Evolutionary conservation across 2,888 invertebrate species (phyloP).

Genomic region (Chrysopilus asiliformis): DNA sequence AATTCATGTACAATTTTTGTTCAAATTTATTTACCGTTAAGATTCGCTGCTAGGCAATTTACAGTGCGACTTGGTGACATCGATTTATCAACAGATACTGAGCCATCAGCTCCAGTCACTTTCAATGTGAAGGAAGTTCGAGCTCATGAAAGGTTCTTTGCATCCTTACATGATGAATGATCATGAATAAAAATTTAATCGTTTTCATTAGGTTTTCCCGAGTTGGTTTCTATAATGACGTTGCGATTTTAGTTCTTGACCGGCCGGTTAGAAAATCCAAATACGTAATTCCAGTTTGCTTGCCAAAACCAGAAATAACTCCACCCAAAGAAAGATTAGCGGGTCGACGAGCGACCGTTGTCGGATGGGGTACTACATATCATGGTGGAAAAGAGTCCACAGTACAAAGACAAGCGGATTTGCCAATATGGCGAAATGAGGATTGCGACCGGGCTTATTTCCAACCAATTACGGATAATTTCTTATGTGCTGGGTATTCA

Average conservation of each 20-base stretch:
- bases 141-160: conserved; percentile 50
- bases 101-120: conserved; percentile 71
- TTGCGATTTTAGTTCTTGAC: conserved; percentile 46
- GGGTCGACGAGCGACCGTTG: conserved; percentile 68
- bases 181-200: neutral
- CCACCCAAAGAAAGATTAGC: conserved; percentile 33
- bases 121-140: conserved; percentile 62
- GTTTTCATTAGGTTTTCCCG: conserved; percentile 51
- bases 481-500: conserved; percentile 78
- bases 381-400: conserved; percentile 85
- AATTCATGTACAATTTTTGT: neutral
- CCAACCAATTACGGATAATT: conserved; percentile 82
- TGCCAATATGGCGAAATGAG: conserved; percentile 81
- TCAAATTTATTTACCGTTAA: conserved; percentile 28
- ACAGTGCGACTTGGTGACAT: conserved; percentile 81
- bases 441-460: conserved; percentile 84
- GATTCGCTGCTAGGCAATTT: conserved; percentile 78
- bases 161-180: neutral
- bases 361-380: conserved; percentile 85
- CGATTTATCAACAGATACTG: conserved; percentile 69
- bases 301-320: conserved; percentile 49
- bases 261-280: conserved; percentile 65
- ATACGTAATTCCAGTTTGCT: conserved; percentile 76
- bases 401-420: conserved; percentile 65
- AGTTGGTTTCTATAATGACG: conserved; percentile 89